phyloP scores from a whole-genome alignment of 2,888 invertebrate genomes.

The Andrena fulva region DNA sequence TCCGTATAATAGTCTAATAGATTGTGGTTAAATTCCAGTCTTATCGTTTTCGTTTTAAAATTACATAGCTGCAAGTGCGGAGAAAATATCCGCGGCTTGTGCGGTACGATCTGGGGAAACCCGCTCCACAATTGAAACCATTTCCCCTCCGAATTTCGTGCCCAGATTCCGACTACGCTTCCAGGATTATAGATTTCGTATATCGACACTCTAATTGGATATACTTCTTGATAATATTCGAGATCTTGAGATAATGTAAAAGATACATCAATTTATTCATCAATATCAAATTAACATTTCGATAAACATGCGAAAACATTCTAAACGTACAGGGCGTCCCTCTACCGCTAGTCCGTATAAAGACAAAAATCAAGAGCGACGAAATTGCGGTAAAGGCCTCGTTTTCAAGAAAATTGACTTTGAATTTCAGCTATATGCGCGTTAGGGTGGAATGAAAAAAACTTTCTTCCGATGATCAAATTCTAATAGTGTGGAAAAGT shows the following conservation, averaged over 20 bases:
- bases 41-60: conserved; percentile 86
- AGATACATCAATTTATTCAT: conserved; percentile 7
- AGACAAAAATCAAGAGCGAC: too few relatives aligned
- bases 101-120: conserved; percentile 87
- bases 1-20: conserved; percentile 94
- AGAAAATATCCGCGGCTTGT: conserved; percentile 90
- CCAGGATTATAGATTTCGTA: conserved; percentile 96
- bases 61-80: conserved; percentile 86
- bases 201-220: conserved; percentile 89
- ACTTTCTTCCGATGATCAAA: too few relatives aligned
- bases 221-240: conserved; percentile 89
- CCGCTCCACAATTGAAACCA: conserved; percentile 94
- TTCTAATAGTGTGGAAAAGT: too few relatives aligned
- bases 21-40: conserved; percentile 94
- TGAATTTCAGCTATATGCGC: too few relatives aligned
- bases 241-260: conserved; percentile 85
- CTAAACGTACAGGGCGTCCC: too few relatives aligned
- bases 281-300: neutral
- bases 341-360: too few relatives aligned
- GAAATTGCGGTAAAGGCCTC: too few relatives aligned
- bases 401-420: too few relatives aligned
- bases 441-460: too few relatives aligned
- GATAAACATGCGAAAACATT: too few relatives aligned
- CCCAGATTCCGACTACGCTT: conserved; percentile 93
- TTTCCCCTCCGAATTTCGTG: conserved; percentile 85